Conservation (phyloP, 2,888 invertebrate genomes). For the Hydrotaea cyrtoneurina region DNA sequence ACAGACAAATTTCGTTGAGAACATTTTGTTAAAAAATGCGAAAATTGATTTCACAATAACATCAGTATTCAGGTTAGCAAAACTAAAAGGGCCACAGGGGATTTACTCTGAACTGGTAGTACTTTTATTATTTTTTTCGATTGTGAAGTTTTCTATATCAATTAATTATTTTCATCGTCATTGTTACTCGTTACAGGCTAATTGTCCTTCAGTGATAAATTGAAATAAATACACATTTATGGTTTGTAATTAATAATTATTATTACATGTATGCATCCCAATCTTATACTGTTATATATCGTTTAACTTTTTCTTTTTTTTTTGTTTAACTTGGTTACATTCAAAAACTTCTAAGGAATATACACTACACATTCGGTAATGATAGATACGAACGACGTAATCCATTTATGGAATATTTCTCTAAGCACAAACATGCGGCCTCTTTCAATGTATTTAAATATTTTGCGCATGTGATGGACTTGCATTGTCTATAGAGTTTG, state of each 20-base stretch:
- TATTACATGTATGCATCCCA: conserved; percentile 11
- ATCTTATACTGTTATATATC: neutral
- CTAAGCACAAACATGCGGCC: neutral
- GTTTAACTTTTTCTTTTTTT: neutral
- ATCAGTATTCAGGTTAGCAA: too few relatives aligned
- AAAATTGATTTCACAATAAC: too few relatives aligned
- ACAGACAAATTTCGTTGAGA: too few relatives aligned
- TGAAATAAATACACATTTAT: neutral
- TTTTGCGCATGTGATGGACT: conserved; percentile 45
- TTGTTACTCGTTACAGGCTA: too few relatives aligned
- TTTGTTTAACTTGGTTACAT: neutral
- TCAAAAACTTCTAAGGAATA: neutral
- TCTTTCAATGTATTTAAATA: conserved; percentile 35
- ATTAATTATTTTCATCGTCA: too few relatives aligned
- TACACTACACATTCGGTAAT: conserved; percentile 9
- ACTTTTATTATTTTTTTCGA: too few relatives aligned
- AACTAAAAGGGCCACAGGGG: too few relatives aligned
- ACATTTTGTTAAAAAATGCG: too few relatives aligned
- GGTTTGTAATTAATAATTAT: neutral
- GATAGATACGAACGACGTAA: conserved; percentile 10
- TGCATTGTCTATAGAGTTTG: conserved; percentile 31
- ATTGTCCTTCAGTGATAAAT: too few relatives aligned
- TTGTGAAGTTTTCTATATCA: too few relatives aligned
- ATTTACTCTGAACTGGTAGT: too few relatives aligned
- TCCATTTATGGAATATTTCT: conserved; percentile 17